Evolutionary conservation across 2,888 invertebrate genomes (phyloP), one percentile per base, ranked within the genome.

Genomic region (Hecatera dysodea): DNA sequence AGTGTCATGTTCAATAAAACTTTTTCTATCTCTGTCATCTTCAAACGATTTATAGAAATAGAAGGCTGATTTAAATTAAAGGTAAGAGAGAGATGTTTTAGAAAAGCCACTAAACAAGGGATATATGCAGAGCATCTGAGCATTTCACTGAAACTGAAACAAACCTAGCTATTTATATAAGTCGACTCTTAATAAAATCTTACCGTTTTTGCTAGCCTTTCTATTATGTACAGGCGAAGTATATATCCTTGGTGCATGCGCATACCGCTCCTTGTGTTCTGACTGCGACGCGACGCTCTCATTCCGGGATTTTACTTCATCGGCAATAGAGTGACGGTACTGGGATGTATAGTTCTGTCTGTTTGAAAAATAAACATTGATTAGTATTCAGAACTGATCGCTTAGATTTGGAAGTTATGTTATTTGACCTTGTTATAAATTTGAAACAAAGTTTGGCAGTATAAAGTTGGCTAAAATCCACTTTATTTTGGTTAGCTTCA

Each of bases 301-400:
- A 65, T 94, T 93, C 0, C 95, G 88, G 0, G 96, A 95, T 70
- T 95, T 96, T 2, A 94, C 95, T 63, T 95, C 96, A 27, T 95
- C 96, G 0, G 96, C 92, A 27, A 96, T 95, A 0, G 95, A 95
- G 72, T 96, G 96, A 0, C 94, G 93, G 78, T 96, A 96, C 71
- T 95, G 94, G 0, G 96, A 93, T 0, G 95, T 84, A 80, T 91
- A 94, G 72, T 86, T 92, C 89, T 95, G 95, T 65, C 96, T 96
- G 86, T 64, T 59, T 22, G 36, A 22, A 59, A 67, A 29, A 55
- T 29, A 65, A 55, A 61, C 55, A 56, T 17, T 33, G 27, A 50
- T 74, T 52, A 80, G 22, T 80, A 72, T 75, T 71, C 78, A 70
- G 69, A 48, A 78, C 42, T 11, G 39, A 42, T 72, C 78, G 24